Evolutionary conservation across 2,113 vertebrate genomes (phyloP), one percentile per base, ranked within the genome.

Genomic region (Myotis davidii): DNA sequence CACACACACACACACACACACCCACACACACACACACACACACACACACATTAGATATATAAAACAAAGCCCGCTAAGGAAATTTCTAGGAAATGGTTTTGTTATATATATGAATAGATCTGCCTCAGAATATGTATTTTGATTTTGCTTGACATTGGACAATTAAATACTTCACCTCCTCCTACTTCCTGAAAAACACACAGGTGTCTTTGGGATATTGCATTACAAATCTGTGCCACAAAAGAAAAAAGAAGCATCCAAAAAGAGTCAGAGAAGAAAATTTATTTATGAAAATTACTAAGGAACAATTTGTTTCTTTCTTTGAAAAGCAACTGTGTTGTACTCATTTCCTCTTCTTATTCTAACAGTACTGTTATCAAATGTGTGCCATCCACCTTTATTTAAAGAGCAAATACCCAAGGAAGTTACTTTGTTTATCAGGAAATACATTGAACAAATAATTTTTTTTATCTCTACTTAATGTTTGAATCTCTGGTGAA

Each of bases 371-470:
- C 48, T 45, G 34, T 90, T 96, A 97, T 92, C 27, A 96, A 96
- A 85, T 79, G 13, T 91, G 87, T 56, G 29, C 17, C 54, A 93
- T 54, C 29, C 61, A 92, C 85, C 83, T 91, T 88, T 94, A 42
- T 97, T 97, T 97, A 96, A 97, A 91, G 39, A 20, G 78, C 67
- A 54, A 95, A 18, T 92, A 76, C 88, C 81, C 77, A 95, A 81
- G 29, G 42, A 90, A 96, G 78, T 70, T 97, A 87, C 37, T 96
- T 96, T 94, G 45, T 97, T 98, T 97, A 96, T 97, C 84, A 97
- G 85, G 67, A 96, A 95, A 91, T 39, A 20, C 54, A 23, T 4
- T 93, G 50, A 93, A 90, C 52, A 97, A 94, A 64, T 96, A 90
- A 67, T 92, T 96, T 94, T 92, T 88, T 92, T 34, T 94, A 21